Evolutionary conservation across 1,140 invertebrate genomes (phyloP).

Genomic region (Megalopta genalis): DNA sequence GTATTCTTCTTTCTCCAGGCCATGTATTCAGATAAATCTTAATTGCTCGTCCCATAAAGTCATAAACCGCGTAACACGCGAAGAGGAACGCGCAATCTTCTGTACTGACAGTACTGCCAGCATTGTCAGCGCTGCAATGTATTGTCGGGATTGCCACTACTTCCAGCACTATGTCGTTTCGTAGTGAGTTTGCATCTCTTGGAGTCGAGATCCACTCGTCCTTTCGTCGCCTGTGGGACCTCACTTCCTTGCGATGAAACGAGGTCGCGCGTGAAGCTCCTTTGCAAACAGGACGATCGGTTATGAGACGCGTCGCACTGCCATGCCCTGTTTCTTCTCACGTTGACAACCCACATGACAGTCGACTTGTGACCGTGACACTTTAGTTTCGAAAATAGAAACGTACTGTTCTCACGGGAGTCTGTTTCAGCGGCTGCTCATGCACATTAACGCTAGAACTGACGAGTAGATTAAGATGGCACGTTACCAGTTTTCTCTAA

Average conservation of each 20-base stretch:
- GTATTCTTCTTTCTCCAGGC: not conserved
- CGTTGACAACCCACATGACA: slow-evolving; percentile 52
- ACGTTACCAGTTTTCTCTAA: too few species aligned
- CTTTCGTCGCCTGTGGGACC: slow-evolving; percentile 38
- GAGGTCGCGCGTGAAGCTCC: slow-evolving; percentile 61
- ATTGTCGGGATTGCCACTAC: too few species aligned
- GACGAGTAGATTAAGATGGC: too few species aligned
- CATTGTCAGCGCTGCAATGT: too few species aligned
- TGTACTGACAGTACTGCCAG: too few species aligned
- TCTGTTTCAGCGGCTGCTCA: not conserved
- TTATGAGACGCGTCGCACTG: slow-evolving; percentile 48
- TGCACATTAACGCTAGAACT: too few species aligned
- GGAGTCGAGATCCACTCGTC: slow-evolving; percentile 13
- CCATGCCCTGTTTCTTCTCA: slow-evolving; percentile 61
- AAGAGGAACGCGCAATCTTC: too few species aligned
- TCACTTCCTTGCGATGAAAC: slow-evolving; percentile 47
- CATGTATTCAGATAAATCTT: not conserved
- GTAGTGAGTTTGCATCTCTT: slow-evolving; percentile 10
- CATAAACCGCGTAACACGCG: not conserved
- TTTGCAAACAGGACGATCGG: slow-evolving; percentile 44
- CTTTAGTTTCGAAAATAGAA: slow-evolving; percentile 14
- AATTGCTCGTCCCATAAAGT: not conserved
- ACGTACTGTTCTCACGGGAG: not conserved
- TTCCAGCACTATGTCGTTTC: not conserved
- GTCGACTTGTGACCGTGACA: slow-evolving; percentile 46